Conservation (phyloP, 2,113 vertebrate species). For the Saccopteryx bilineata region DNA sequence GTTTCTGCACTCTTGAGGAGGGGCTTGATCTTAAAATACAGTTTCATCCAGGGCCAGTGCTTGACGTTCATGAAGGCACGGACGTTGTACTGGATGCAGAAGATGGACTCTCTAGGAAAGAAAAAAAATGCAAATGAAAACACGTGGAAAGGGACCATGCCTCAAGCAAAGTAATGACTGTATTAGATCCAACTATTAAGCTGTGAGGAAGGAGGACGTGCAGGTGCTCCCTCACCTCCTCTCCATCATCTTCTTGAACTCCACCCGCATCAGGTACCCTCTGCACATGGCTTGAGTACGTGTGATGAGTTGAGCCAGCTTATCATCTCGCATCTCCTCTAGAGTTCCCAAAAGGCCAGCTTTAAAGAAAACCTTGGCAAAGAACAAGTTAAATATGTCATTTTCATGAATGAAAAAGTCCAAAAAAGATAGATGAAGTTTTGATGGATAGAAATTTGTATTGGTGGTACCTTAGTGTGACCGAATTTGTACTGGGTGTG, state of each 20-base stretch:
- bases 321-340: conserved; percentile 92
- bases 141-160: not conserved
- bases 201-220: not conserved
- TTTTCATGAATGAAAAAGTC: not conserved
- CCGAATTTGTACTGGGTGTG: conserved; percentile 94
- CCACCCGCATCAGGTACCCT: conserved; percentile 92
- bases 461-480: conserved; percentile 92
- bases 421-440: not conserved
- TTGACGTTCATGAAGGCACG: conserved; percentile 93
- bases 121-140: conserved; percentile 1
- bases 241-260: conserved; percentile 93
- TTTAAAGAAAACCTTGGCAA: conserved; percentile 94
- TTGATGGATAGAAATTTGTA: not conserved
- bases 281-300: conserved; percentile 90
- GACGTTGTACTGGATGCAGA: conserved; percentile 92
- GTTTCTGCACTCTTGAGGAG: conserved; percentile 93
- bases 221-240: conserved; percentile 85
- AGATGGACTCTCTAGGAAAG: conserved; percentile 90
- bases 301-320: conserved; percentile 93
- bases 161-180: not conserved
- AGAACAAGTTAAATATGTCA: not conserved
- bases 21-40: conserved; percentile 92
- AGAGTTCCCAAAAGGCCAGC: conserved; percentile 92
- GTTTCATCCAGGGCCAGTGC: conserved; percentile 92
- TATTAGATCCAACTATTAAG: not conserved